phyloP scores from a whole-genome alignment of 2,888 invertebrate genomes.

The Amphipyra berbera region DNA sequence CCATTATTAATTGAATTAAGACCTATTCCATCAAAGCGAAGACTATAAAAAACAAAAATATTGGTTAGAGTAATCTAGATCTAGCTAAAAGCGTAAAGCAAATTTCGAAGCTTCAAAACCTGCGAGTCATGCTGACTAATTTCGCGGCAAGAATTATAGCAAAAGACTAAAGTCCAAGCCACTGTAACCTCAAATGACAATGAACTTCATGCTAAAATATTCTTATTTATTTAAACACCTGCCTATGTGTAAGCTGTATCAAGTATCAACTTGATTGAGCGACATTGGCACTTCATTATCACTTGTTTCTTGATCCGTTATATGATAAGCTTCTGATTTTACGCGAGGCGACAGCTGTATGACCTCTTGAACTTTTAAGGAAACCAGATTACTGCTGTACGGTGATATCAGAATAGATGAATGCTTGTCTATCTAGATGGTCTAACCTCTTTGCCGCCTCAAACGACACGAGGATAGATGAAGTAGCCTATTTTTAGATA shows the following conservation, averaged over 20 bases:
- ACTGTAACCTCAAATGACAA: constrained; percentile 35
- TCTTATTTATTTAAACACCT: constrained; percentile 15
- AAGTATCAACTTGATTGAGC: not conserved
- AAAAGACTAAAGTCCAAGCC: constrained; percentile 30
- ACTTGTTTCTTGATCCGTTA: not conserved
- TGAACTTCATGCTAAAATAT: constrained; percentile 41
- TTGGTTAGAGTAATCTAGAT: constrained; percentile 15
- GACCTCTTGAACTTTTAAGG: not conserved
- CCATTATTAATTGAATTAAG: not conserved
- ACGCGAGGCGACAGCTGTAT: not conserved
- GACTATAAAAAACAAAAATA: constrained; percentile 9
- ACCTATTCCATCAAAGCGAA: not conserved
- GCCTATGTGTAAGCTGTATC: constrained; percentile 5
- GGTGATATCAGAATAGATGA: not conserved
- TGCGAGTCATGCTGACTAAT: constrained; percentile 29
- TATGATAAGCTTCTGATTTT: not conserved
- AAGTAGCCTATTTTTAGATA: constrained; percentile 10
- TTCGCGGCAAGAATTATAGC: constrained; percentile 16
- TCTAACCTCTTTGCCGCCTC: not conserved
- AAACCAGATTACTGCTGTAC: not conserved
- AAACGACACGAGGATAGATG: not conserved
- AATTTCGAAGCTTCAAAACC: constrained; percentile 1
- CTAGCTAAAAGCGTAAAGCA: constrained; percentile 4
- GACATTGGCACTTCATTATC: not conserved
- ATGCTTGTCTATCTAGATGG: not conserved